Base-by-base conservation (phyloP, 2,888 invertebrate genomes). In the Lasioglossum vierecki region DNA sequence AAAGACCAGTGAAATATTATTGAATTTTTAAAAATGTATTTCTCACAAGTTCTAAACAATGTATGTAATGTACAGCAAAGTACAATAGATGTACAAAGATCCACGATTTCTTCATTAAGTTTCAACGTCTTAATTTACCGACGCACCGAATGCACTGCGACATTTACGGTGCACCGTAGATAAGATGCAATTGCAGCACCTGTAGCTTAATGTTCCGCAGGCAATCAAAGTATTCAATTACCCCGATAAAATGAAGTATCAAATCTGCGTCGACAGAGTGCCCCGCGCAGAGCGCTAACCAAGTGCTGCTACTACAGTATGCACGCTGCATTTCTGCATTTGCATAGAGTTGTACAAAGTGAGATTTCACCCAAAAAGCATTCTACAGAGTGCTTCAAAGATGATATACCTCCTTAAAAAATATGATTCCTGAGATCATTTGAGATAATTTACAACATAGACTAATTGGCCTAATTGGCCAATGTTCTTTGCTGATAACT, bases 181-280 rank as follows among this genome's bases (percentile, higher is more conserved):
- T 57, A 57, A 57, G 57, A 57, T n/a, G 57, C n/a, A 57, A 4
- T 57, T n/a, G 57, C 57, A 57, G 4, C 57, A 57, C n/a, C n/a
- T 57, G 57, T n/a, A 57, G 9, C 57, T 57, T 57, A 57, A 11
- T n/a, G 57, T 4, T n/a, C 57, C n/a, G 4, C 57, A 57, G 57
- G n/a, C 57, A 57, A 57, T 57, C 57, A 57, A 57, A 57, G 57
- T 57, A 57, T 57, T 57, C 57, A 57, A 57, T 57, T 57, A 57
- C n/a, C n/a, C 57, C 11, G 11, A 57, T 57, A 57, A 57, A 57
- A 57, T 57, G 57, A n/a, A 57, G n/a, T 57, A 57, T 57, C n/a
- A 57, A n/a, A 57, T 57, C 57, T n/a, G n/a, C n/a, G 57, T n/a
- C 57, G n/a, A 11, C n/a, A 57, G 11, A n/a, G 57, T n/a, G n/a